These are phyloP conservation scores for Diabrotica undecimpunctata DNA, from an alignment of 1,140 invertebrate genomes.

Conservation along the genomic window DNA sequence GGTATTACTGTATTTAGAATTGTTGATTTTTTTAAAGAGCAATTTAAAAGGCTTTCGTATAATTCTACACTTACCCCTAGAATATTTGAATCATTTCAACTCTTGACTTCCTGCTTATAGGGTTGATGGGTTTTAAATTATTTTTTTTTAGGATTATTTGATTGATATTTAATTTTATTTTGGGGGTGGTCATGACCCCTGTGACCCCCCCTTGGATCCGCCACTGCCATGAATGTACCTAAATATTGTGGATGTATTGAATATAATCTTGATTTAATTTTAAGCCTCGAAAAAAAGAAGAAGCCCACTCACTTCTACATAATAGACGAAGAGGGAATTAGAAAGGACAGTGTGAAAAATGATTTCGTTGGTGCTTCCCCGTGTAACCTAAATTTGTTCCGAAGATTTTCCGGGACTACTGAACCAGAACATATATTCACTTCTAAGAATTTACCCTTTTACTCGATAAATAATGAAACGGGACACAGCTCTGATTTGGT, in stretches of 20 bases:
- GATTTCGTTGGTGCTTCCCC: neutral
- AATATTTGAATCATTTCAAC: too few relatives aligned
- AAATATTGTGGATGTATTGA: neutral
- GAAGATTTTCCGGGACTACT: neutral
- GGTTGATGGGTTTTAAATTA: too few relatives aligned
- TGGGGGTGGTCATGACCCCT: too few relatives aligned
- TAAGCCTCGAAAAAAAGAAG: neutral
- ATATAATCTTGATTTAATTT: neutral
- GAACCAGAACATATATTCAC: neutral
- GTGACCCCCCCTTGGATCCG: too few relatives aligned
- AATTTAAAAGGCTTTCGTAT: too few relatives aligned
- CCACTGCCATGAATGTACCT: too few relatives aligned
- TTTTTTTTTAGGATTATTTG: too few relatives aligned
- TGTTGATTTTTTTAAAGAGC: too few relatives aligned
- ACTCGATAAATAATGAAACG: neutral
- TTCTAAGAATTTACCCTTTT: neutral
- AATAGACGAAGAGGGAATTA: neutral
- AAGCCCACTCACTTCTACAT: neutral
- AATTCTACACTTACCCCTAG: too few relatives aligned
- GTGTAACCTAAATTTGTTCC: neutral
- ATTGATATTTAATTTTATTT: too few relatives aligned
- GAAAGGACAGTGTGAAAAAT: neutral
- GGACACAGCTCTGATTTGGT: neutral
- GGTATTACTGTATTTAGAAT: too few relatives aligned
- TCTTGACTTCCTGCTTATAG: too few relatives aligned